These are phyloP conservation scores for Orgyia antiqua DNA, from an alignment of 2,888 invertebrate genomes.

Conservation along the genomic window DNA sequence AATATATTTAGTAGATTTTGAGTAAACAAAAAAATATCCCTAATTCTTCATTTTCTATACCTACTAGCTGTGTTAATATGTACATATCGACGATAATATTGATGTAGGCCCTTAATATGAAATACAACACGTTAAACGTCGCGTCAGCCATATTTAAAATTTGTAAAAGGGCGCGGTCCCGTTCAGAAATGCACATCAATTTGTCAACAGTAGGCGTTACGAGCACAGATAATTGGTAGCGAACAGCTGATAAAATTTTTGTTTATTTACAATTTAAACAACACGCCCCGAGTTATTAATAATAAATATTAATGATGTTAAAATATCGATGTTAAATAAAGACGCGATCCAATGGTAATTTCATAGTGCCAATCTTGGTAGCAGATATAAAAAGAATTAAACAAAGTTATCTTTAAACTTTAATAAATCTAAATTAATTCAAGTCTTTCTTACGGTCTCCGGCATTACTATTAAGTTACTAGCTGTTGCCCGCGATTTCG, in stretches of 20 bases:
- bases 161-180: slow-evolving; percentile 36
- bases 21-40: too few relatives aligned
- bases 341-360: slow-evolving; percentile 7
- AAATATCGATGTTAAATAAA: slow-evolving; percentile 8
- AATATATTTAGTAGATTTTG: too few relatives aligned
- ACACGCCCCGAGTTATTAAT: slow-evolving; percentile 28
- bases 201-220: slow-evolving; percentile 65
- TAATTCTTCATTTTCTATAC: too few relatives aligned
- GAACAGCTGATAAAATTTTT: slow-evolving; percentile 49
- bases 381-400: too few relatives aligned
- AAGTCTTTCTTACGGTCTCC: too few relatives aligned
- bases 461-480: too few relatives aligned
- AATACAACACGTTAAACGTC: slow-evolving; percentile 17
- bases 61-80: too few relatives aligned
- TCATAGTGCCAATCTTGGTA: slow-evolving; percentile 2
- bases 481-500: too few relatives aligned
- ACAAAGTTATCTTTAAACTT: too few relatives aligned
- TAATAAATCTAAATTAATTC: too few relatives aligned
- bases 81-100: too few relatives aligned
- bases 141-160: slow-evolving; percentile 41
- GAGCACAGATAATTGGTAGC: slow-evolving; percentile 53
- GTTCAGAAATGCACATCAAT: slow-evolving; percentile 42
- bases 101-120: slow-evolving; percentile 8
- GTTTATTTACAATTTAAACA: slow-evolving; percentile 36
- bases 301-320: slow-evolving; percentile 12